Evolutionary conservation across 2,113 vertebrate species (phyloP), one percentile per base, ranked within the genome.

Genomic region (Crocuta crocuta): DNA sequence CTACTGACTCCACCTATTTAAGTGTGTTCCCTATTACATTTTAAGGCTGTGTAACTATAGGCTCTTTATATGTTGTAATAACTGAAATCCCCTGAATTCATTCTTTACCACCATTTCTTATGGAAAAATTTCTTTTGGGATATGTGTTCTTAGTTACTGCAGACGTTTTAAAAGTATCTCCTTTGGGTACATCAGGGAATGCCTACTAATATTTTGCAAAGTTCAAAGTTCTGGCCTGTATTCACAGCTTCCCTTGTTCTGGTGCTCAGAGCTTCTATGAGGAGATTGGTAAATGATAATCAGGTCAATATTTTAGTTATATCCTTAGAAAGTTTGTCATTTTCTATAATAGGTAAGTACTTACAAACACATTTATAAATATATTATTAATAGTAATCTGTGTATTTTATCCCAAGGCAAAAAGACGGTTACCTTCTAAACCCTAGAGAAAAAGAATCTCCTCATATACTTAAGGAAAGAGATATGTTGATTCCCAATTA

Each of bases 21-120:
- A 58, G 21, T 39, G 31, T 85, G 7, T 26, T 86, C 15, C 63
- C 17, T 66, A 61, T 73, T 58, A 89, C 26, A 71, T 13, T 82
- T 87, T n/a, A 55, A 82, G 45, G 24, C 82, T 53, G 50, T 79
- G 31, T 45, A 33, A 88, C 12, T 73, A 88, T 7, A 88, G 11
- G 13, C 7, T 73, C 10, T 68, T 78, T n/a, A 15, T 70, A 33
- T 58, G 12, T 84, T 81, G 12, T 35, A 91, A 80, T 93, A 35
- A 85, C 58, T 68, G 65, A 61, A 73, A 71, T 85, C 4, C 10
- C 17, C 92, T 84, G 76, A 45, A 79, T 95, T 92, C 15, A 93
- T 94, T 95, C 28, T 70, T 89, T 88, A 79, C 24, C 45, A 68
- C 0, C 73, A 55, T 88, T 94, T 95, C 53, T 95, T 92, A 84